Percentiles rank a stretch among this genome's conserved stretches.
Conservation (phyloP, 2,888 invertebrate species). For the Palloptera scutellata region DNA sequence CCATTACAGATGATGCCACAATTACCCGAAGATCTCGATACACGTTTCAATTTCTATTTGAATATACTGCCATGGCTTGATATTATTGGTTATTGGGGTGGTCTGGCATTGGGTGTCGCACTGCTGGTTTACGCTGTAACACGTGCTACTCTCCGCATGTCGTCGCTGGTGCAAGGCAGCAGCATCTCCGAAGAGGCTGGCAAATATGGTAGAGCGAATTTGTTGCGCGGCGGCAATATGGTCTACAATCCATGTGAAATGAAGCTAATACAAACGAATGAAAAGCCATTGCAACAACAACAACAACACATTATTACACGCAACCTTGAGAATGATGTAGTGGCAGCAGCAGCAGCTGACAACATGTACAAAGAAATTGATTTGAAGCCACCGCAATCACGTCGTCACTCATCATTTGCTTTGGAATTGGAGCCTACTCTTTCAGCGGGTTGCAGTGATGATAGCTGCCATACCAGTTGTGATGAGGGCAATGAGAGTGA, state of each 20-base stretch:
- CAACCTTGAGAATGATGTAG: slow-evolving; percentile 37
- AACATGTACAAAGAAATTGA: slow-evolving; percentile 10
- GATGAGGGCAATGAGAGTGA: slow-evolving; percentile 54
- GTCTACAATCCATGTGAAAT: slow-evolving; percentile 60
- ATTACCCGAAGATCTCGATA: slow-evolving; percentile 70
- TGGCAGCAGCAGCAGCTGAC: slow-evolving; percentile 31
- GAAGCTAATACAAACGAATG: slow-evolving; percentile 51
- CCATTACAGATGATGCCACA: slow-evolving; percentile 73
- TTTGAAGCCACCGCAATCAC: slow-evolving; percentile 33
- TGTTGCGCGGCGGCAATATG: slow-evolving; percentile 46
- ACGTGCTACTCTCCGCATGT: slow-evolving; percentile 56
- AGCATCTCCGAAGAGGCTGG: slow-evolving; percentile 47
- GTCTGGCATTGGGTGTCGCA: slow-evolving; percentile 51
- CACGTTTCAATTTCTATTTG: slow-evolving; percentile 76
- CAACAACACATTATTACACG: slow-evolving; percentile 35
- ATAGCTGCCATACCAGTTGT: slow-evolving; percentile 37
- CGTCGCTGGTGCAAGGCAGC: slow-evolving; percentile 49
- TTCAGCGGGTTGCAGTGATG: slow-evolving; percentile 42
- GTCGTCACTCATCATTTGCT: slow-evolving; percentile 46
- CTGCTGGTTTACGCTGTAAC: slow-evolving; percentile 57
- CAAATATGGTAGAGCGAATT: slow-evolving; percentile 53
- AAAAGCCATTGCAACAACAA: slow-evolving; percentile 30
- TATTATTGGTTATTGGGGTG: slow-evolving; percentile 60
- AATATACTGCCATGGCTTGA: slow-evolving; percentile 75
- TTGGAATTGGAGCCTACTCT: slow-evolving; percentile 56